phyloP scores from a whole-genome alignment of 1,140 invertebrate genomes.

The Elymnias hypermnestra region DNA sequence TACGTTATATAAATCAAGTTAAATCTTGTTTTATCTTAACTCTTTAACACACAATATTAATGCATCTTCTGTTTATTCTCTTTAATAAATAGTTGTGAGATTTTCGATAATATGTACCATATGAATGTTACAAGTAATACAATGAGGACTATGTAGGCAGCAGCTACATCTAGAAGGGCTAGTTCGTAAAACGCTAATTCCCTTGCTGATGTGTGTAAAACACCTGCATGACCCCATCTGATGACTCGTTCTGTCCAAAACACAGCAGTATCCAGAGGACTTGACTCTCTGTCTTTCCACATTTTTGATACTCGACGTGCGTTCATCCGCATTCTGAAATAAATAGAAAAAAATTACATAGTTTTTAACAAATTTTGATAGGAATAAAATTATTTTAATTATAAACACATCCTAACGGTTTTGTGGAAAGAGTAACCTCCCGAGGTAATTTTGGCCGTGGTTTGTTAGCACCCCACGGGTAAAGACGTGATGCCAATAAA shows the following conservation, averaged over 20 bases:
- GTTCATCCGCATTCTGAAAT: constrained; percentile 66
- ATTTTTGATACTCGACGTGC: constrained; percentile 74
- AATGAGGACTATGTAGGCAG: constrained; percentile 21
- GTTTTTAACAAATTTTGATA: no score
- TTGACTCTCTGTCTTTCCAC: constrained; percentile 79
- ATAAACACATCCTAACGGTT: no score
- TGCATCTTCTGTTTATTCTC: constrained; percentile 46
- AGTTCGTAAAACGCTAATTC: constrained; percentile 58
- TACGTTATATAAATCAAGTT: no score
- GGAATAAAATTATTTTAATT: no score
- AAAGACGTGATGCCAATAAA: no score
- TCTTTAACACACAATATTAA: constrained; percentile 11
- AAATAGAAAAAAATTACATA: constrained; percentile 6
- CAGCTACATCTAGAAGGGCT: constrained; percentile 48
- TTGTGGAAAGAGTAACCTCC: no score
- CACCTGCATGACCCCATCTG: constrained; percentile 75
- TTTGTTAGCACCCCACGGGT: no score
- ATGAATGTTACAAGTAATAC: constrained; percentile 25
- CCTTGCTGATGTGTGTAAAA: constrained; percentile 61
- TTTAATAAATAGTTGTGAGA: constrained; percentile 31
- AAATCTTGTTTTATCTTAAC: background rate
- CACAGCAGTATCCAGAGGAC: constrained; percentile 79
- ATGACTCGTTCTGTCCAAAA: constrained; percentile 84
- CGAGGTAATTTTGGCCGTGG: no score
- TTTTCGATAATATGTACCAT: constrained; percentile 28